phyloP scores from a whole-genome alignment of 2,888 invertebrate species.

The Lasioglossum lativentre region DNA sequence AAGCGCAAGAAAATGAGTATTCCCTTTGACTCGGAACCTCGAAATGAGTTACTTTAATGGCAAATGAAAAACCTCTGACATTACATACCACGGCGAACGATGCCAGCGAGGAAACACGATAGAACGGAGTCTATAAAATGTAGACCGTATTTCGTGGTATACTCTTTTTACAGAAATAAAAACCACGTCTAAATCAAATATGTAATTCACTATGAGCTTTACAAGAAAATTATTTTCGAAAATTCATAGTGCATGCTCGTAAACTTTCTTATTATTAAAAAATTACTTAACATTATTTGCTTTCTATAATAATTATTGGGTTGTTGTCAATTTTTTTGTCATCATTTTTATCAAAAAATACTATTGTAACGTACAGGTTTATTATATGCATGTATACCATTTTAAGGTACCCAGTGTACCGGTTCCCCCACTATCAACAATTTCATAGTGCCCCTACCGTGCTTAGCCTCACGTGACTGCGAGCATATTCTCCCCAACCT shows the following conservation, averaged over 20 bases:
- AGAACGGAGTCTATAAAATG: neutral
- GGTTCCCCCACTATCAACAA: too few relatives aligned
- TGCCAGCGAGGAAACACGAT: neutral
- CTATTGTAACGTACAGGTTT: too few relatives aligned
- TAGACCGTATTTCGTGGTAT: neutral
- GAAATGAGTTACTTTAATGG: neutral
- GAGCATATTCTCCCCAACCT: too few relatives aligned
- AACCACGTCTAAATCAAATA: too few relatives aligned
- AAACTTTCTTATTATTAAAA: neutral
- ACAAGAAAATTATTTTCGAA: neutral
- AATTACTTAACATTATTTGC: neutral
- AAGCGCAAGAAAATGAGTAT: conserved; percentile 8
- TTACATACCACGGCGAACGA: neutral
- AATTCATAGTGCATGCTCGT: neutral
- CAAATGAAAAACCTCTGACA: conserved; percentile 18
- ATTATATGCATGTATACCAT: too few relatives aligned
- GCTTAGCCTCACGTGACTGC: too few relatives aligned
- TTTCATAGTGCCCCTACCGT: too few relatives aligned
- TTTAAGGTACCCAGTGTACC: too few relatives aligned
- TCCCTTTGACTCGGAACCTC: conserved; percentile 12
- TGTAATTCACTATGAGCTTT: neutral
- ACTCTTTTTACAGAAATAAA: too few relatives aligned
- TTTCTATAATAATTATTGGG: neutral
- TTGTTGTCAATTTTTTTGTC: too few relatives aligned
- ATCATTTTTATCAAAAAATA: neutral